These are phyloP conservation scores for Sprattus sprattus DNA, from an alignment of 2,113 vertebrate species.

Conservation along the genomic window DNA sequence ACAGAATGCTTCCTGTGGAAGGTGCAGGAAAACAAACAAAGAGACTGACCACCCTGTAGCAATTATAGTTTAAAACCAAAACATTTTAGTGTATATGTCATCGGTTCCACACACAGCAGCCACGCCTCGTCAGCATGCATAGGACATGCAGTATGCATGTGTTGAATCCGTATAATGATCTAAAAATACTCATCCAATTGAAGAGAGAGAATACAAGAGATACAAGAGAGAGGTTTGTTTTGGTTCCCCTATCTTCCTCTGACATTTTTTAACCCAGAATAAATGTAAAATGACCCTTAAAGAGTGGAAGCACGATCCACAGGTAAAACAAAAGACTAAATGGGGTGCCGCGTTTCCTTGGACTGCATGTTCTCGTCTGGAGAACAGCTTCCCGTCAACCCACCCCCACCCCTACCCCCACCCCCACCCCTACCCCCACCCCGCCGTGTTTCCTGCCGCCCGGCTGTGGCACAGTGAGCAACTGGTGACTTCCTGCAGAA, in stretches of 20 bases:
- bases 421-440: constrained; percentile 44
- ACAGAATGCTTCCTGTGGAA: not conserved
- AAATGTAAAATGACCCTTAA: not conserved
- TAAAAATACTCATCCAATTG: not conserved
- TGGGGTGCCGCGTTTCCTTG: too few relatives aligned
- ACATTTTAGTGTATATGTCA: too few relatives aligned
- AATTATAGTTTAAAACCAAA: too few relatives aligned
- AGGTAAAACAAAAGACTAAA: not conserved
- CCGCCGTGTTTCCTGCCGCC: constrained; percentile 52
- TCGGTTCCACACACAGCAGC: too few relatives aligned
- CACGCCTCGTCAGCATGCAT: too few relatives aligned
- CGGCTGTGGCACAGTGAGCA: constrained; percentile 3
- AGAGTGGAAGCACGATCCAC: not conserved
- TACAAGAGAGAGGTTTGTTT: not conserved
- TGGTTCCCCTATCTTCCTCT: not conserved
- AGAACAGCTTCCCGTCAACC: not conserved
- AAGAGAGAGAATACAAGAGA: too few relatives aligned
- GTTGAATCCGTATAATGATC: not conserved
- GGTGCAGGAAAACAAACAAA: not conserved
- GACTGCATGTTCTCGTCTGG: not conserved
- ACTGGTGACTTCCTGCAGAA: constrained; percentile 51
- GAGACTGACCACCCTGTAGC: too few relatives aligned
- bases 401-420: not conserved
- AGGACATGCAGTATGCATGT: too few relatives aligned
- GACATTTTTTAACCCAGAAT: not conserved